phyloP scores from a whole-genome alignment of 1,140 invertebrate genomes.

The Trichoplusia ni region DNA sequence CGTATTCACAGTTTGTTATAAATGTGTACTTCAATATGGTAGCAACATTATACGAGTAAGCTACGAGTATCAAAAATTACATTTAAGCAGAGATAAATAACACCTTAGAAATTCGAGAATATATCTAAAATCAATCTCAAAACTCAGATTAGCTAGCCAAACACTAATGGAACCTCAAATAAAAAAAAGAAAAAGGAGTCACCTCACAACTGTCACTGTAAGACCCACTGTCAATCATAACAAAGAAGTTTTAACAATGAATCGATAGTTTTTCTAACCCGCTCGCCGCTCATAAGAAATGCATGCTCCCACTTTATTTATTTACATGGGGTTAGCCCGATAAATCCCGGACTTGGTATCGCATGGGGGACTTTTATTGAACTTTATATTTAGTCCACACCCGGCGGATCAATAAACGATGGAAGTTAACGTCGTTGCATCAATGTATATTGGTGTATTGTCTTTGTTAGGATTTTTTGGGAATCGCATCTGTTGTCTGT shows the following conservation, averaged over 20 bases:
- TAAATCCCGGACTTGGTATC: conserved; percentile 76
- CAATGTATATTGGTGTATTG: conserved; percentile 9
- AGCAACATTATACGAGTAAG: too few relatives aligned
- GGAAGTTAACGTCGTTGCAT: conserved; percentile 54
- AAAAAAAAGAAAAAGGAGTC: background rate
- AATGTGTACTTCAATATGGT: too few relatives aligned
- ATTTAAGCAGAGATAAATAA: too few relatives aligned
- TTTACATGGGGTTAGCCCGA: conserved; percentile 77
- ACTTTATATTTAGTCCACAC: conserved; percentile 76
- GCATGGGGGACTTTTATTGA: conserved; percentile 74
- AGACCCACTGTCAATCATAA: conserved; percentile 40
- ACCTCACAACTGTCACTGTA: background rate
- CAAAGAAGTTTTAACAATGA: conserved; percentile 38
- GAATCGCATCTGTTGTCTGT: too few relatives aligned
- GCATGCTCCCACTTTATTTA: conserved; percentile 77
- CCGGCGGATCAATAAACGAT: conserved; percentile 67
- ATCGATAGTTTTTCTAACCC: conserved; percentile 71
- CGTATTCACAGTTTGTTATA: too few relatives aligned
- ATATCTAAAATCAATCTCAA: too few relatives aligned
- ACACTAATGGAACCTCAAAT: background rate
- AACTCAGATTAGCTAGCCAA: too few relatives aligned
- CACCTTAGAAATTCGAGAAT: too few relatives aligned
- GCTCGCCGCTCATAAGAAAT: conserved; percentile 74
- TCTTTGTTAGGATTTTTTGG: background rate
- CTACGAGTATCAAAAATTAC: too few relatives aligned